Conservation (phyloP, 2,113 vertebrate genomes). For the Macroglossus sobrinus region DNA sequence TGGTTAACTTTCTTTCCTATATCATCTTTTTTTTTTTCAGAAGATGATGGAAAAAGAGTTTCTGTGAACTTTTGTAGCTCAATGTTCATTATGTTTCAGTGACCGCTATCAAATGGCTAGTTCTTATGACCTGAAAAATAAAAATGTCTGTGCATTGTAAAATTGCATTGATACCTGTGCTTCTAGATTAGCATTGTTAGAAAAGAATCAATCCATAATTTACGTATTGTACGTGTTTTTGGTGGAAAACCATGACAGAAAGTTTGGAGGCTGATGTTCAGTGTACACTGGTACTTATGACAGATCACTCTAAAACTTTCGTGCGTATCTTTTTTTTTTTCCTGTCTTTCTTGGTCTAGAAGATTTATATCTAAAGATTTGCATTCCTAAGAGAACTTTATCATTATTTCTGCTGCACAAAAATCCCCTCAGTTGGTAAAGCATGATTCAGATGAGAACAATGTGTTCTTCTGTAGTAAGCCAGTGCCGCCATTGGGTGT, state of each 20-base stretch:
- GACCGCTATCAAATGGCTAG: neutral
- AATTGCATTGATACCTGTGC: neutral
- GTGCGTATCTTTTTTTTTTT: neutral
- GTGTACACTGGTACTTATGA: neutral
- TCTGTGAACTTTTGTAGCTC: neutral
- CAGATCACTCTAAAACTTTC: neutral
- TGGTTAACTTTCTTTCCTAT: neutral
- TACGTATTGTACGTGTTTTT: neutral
- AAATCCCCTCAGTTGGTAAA: neutral
- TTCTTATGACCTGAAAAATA: neutral
- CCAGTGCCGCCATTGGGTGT: neutral
- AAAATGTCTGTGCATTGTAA: neutral
- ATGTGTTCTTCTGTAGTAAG: neutral
- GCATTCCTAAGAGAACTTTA: neutral
- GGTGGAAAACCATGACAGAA: neutral
- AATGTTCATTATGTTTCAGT: neutral
- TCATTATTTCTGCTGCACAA: neutral
- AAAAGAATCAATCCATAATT: neutral
- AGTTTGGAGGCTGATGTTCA: accelerated
- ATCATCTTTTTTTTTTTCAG: neutral
- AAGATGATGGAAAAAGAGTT: neutral
- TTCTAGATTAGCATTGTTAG: neutral
- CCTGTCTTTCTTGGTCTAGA: neutral
- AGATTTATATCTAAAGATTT: neutral
- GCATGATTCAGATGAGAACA: neutral